Base-by-base conservation (phyloP, 2,113 vertebrate genomes). In the Condylura cristata region DNA sequence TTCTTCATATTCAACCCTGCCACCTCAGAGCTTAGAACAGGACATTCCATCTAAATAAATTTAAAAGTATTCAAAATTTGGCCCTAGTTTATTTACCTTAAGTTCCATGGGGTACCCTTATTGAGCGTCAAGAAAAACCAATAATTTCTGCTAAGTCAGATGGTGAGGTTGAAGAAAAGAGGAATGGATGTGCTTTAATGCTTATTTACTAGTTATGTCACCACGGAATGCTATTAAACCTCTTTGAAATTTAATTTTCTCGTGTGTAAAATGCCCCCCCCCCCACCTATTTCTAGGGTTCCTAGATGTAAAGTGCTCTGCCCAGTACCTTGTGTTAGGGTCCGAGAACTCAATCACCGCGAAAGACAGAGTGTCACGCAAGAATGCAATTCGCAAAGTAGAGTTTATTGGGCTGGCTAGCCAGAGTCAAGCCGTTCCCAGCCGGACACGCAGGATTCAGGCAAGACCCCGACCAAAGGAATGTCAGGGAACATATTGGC, bases 1-100 rank as follows among this genome's bases (percentile, higher is more conserved):
- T 70, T 84, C 30, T 81, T 84, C 53, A 41, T 58, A 32, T 74
- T 86, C 65, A 56, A 46, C 86, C 71, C 39, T 86, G 61, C 75
- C 78, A 63, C 60, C 32, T 95, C 39, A 85, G 70, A 75, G 26
- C 37, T 2, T 56, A 76, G 53, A 94, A 81, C 2, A n/a, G 85
- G 58, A 82, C 95, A 86, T 34, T 12, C 44, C 41, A 8, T 79
- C 28, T 89, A 61, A 85, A 74, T 28, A 20, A 76, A 86, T 28
- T 82, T 11, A 48, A 68, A 96, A 89, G 22, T 68, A 74, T 65
- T 78, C 28, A 87, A 72, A 71, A 58, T 66, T 82, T 37, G 66
- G 63, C 44, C 53, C 13, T 10, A 32, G 74, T 86, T 93, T 90
- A 53, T 48, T 82, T 75, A 71, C 30, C 32, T 28, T 53, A 34